A percentile compares a stretch with the other conserved stretches of the same genome.
Evolutionary conservation across 2,888 invertebrate genomes (phyloP).

Genomic region (Notodonta ziczac): DNA sequence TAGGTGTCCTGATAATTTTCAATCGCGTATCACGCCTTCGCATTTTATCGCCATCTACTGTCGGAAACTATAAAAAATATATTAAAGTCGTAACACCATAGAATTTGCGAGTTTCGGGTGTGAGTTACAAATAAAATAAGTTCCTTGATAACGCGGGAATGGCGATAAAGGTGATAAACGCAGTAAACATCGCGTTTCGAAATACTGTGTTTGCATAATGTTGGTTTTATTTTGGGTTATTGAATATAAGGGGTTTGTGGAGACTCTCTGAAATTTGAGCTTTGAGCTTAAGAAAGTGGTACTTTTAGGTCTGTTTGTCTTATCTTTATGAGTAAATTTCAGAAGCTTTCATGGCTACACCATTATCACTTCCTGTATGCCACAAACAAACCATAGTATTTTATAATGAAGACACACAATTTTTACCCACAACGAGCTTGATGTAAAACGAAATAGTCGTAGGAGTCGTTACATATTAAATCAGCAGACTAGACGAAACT

Average conservation of each 20-base stretch:
- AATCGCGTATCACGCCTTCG: conserved; percentile 36
- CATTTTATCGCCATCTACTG: conserved; percentile 48
- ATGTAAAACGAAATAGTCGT: no score
- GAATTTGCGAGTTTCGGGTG: conserved; percentile 42
- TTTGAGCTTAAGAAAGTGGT: no score
- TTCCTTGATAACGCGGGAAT: conserved; percentile 47
- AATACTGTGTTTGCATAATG: conserved; percentile 41
- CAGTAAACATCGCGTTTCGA: conserved; percentile 51
- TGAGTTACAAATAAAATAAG: conserved; percentile 55
- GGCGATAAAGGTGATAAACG: conserved; percentile 59
- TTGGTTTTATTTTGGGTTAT: conserved; percentile 38
- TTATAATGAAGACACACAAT: no score
- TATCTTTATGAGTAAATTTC: no score
- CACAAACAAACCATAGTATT: no score
- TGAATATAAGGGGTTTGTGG: neutral
- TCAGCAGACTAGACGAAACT: no score
- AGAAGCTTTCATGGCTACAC: no score
- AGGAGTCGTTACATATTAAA: no score
- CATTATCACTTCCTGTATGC: no score
- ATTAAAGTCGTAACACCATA: conserved; percentile 56
- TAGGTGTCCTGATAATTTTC: conserved; percentile 40
- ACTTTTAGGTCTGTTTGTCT: no score
- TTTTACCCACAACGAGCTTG: no score
- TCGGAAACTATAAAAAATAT: conserved; percentile 61
- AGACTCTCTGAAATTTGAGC: neutral